Percentiles rank a stretch among this genome's conserved stretches.
phyloP scores from a whole-genome alignment of 2,797 vertebrate genomes.

The Cryptoblepharus egeriae region DNA sequence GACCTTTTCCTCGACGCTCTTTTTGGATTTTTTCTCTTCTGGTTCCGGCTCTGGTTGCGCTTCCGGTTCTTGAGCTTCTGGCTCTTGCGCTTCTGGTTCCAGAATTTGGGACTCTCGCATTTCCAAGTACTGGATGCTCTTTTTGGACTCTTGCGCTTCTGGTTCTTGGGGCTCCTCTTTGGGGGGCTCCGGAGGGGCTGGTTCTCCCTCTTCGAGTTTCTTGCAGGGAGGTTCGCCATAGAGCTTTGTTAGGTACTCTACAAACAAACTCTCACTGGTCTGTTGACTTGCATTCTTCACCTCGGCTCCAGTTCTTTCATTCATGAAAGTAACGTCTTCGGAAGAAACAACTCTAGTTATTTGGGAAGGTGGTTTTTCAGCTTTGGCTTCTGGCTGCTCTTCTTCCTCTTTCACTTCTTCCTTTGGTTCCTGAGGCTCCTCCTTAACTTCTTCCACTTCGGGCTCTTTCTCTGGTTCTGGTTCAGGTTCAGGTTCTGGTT shows the following conservation, averaged over 20 bases:
- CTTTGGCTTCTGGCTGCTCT: background rate
- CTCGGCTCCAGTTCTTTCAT: background rate
- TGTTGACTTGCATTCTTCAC: conserved; percentile 9
- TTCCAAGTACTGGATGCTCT: background rate
- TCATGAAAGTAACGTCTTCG: background rate
- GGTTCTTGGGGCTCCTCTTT: background rate
- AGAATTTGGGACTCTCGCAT: background rate
- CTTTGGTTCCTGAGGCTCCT: background rate
- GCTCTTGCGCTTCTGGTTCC: background rate
- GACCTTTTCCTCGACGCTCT: background rate
- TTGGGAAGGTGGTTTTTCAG: background rate
- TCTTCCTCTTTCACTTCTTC: too few relatives aligned
- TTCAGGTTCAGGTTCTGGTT: background rate
- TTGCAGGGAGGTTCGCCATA: conserved; percentile 3
- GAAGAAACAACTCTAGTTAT: background rate
- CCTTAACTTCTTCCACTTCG: background rate
- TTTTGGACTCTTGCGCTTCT: background rate
- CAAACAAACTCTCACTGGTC: conserved; percentile 25
- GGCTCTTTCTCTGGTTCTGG: too few relatives aligned
- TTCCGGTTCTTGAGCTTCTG: background rate
- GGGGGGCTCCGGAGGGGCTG: too few relatives aligned
- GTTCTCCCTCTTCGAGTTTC: too few relatives aligned
- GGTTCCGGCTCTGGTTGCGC: background rate
- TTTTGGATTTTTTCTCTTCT: background rate
- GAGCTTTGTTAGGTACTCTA: conserved; percentile 13